Evolutionary conservation across 2,797 vertebrate genomes (phyloP).

Genomic region (Thunnus albacares): DNA sequence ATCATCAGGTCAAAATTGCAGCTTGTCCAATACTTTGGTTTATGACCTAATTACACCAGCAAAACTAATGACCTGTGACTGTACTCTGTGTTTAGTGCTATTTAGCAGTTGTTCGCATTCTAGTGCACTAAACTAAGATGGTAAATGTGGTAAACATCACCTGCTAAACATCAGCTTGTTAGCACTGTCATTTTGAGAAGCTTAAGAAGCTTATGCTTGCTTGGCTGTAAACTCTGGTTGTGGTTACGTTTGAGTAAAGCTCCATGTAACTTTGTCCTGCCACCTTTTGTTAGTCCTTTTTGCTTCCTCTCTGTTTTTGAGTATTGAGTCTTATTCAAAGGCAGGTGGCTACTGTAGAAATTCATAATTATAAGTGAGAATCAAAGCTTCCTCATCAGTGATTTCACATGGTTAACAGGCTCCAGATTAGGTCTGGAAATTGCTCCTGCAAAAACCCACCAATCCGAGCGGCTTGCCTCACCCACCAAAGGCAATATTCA

Average conservation of each 20-base stretch:
- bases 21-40: not conserved
- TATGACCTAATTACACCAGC: not conserved
- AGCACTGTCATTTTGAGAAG: too few relatives aligned
- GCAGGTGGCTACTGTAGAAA: not conserved
- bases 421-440: conserved; percentile 34
- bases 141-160: too few relatives aligned
- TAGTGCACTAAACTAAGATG: too few relatives aligned
- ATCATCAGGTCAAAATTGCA: too few relatives aligned
- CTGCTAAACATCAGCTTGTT: too few relatives aligned
- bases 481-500: conserved; percentile 42
- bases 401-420: conserved; percentile 14
- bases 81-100: not conserved
- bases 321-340: conserved; percentile 1
- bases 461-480: not conserved
- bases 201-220: too few relatives aligned
- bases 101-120: not conserved
- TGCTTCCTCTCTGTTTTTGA: not conserved
- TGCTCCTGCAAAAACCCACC: conserved; percentile 23
- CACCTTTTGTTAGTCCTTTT: too few relatives aligned
- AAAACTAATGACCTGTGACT: not conserved
- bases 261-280: too few relatives aligned
- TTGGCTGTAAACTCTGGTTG: too few relatives aligned
- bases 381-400: conserved; percentile 9
- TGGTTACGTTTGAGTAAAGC: too few relatives aligned
- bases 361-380: not conserved